A percentile compares a stretch with the other conserved stretches of the same genome.
Conservation (phyloP, 2,888 invertebrate species). For the Pollenia labialis region DNA sequence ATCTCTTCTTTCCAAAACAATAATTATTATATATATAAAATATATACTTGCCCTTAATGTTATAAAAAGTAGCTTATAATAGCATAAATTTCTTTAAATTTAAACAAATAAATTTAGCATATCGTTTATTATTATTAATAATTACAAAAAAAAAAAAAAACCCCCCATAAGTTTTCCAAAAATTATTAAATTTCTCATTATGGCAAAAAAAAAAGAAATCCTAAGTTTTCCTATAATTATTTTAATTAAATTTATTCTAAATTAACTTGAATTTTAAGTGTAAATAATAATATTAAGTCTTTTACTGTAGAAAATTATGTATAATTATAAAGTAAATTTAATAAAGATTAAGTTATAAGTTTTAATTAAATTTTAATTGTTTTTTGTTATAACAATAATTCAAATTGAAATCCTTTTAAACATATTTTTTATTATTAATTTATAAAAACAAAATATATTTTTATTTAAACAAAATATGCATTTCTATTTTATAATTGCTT, state of each 20-base stretch:
- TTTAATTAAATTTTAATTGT: conserved; percentile 28
- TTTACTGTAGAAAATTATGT: conserved; percentile 22
- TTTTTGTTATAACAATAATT: conserved; percentile 22
- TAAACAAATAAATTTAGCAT: conserved; percentile 59
- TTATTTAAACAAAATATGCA: conserved; percentile 66
- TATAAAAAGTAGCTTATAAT: conserved; percentile 70
- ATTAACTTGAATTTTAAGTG: conserved; percentile 34
- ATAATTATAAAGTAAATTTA: conserved; percentile 18
- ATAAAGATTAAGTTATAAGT: conserved; percentile 5
- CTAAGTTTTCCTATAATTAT: conserved; percentile 68
- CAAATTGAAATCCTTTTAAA: neutral
- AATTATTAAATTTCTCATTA: conserved; percentile 20
- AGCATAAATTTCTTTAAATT: conserved; percentile 72
- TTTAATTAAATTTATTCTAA: conserved; percentile 37
- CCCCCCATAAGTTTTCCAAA: conserved; percentile 66
- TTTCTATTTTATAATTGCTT: conserved; percentile 82
- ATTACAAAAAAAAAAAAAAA: conserved; percentile 6
- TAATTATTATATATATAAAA: conserved; percentile 69
- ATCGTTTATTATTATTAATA: conserved; percentile 60
- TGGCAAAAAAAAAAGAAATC: conserved; percentile 60
- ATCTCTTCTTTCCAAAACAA: conserved; percentile 68
- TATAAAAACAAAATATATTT: conserved; percentile 36
- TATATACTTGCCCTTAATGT: conserved; percentile 68
- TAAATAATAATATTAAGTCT: conserved; percentile 39
- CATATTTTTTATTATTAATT: conserved; percentile 35